Conservation (phyloP, 37 sponge, comb jelly and placozoan species). For the Spongia lamella region DNA sequence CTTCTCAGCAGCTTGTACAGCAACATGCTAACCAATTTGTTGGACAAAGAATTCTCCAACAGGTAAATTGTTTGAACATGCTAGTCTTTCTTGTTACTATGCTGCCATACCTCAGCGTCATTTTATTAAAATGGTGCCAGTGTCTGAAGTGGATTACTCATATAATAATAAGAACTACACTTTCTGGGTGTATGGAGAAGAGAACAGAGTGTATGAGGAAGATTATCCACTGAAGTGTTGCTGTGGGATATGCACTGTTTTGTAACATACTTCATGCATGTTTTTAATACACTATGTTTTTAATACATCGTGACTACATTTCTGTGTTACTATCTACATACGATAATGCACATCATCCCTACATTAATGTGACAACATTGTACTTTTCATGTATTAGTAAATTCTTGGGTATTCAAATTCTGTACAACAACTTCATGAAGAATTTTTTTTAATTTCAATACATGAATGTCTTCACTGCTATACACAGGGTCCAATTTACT, state of each 20-base stretch:
- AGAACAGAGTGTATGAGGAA: slow-evolving; percentile 40
- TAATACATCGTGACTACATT: too few relatives aligned
- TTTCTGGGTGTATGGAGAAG: slow-evolving; percentile 71
- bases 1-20: slow-evolving; percentile 57
- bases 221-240: slow-evolving; percentile 79
- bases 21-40: slow-evolving; percentile 44
- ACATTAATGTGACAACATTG: not conserved
- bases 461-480: slow-evolving; percentile 73
- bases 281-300: too few relatives aligned
- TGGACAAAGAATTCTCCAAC: slow-evolving; percentile 57
- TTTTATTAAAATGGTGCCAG: slow-evolving; percentile 61
- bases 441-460: not conserved
- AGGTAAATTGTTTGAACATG: slow-evolving; percentile 37
- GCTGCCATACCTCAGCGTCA: slow-evolving; percentile 72
- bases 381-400: too few relatives aligned
- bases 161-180: slow-evolving; percentile 42
- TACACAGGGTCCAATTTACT: slow-evolving; percentile 29
- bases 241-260: slow-evolving; percentile 73
- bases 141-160: slow-evolving; percentile 38
- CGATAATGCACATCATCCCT: too few relatives aligned
- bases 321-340: too few relatives aligned
- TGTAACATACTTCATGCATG: too few relatives aligned
- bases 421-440: too few relatives aligned
- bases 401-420: too few relatives aligned
- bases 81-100: too few relatives aligned